Conservation (phyloP, 2,113 vertebrate species). For the Formicarius rufipectus region DNA sequence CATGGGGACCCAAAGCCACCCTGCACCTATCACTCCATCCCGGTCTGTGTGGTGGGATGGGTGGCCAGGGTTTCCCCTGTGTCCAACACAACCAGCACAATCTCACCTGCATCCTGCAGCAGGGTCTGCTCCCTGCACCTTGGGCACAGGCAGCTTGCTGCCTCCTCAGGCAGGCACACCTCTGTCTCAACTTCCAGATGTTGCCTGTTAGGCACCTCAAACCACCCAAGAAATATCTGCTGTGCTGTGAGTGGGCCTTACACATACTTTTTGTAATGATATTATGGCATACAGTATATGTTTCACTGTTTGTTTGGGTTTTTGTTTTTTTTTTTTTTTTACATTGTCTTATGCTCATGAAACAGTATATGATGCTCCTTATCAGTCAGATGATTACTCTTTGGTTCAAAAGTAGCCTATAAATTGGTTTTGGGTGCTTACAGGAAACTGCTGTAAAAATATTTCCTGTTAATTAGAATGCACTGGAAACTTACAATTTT, state of each 20-base stretch:
- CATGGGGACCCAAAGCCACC: accelerated
- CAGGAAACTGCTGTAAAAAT: background rate
- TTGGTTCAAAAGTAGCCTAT: background rate
- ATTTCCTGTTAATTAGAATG: background rate
- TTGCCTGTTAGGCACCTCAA: background rate
- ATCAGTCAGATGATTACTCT: background rate
- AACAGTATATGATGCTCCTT: background rate
- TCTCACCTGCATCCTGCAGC: background rate
- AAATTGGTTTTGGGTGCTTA: background rate
- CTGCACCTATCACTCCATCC: accelerated
- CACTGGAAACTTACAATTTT: background rate
- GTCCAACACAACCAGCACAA: background rate
- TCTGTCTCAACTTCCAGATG: background rate
- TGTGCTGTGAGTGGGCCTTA: background rate
- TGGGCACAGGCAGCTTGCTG: accelerated
- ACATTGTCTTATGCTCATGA: background rate
- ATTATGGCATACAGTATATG: background rate
- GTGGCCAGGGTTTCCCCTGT: accelerated
- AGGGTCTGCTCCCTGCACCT: accelerated
- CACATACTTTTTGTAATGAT: background rate
- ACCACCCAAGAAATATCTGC: background rate
- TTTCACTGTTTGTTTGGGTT: background rate
- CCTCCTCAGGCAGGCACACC: background rate
- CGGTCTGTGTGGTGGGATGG: accelerated
- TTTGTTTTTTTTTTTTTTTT: background rate